phyloP scores from a whole-genome alignment of 2,888 invertebrate species.

The Polydrusus cervinus region DNA sequence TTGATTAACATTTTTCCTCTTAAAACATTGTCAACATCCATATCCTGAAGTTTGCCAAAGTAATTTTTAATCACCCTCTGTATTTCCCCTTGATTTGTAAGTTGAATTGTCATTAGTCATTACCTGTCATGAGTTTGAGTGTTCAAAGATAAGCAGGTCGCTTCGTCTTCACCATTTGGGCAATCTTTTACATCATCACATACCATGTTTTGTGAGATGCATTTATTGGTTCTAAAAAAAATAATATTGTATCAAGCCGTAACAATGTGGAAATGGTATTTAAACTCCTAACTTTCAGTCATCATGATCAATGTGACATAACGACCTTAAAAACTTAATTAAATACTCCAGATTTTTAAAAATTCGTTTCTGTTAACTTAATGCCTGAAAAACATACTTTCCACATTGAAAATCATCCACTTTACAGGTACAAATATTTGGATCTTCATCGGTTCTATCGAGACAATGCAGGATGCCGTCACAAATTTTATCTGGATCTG shows the following conservation, averaged over 20 bases:
- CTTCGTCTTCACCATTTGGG: slow-evolving; percentile 83
- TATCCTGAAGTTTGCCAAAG: too few species aligned
- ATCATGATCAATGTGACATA: too few species aligned
- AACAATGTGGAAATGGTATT: too few species aligned
- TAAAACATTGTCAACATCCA: too few species aligned
- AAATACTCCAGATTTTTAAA: too few species aligned
- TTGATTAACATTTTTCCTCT: too few species aligned
- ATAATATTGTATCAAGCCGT: background rate
- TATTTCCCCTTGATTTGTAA: too few species aligned
- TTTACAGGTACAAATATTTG: slow-evolving; percentile 78
- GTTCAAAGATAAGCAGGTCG: slow-evolving; percentile 75
- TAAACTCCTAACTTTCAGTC: too few species aligned
- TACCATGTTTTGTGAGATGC: slow-evolving; percentile 82
- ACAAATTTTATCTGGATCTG: slow-evolving; percentile 81
- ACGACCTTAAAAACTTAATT: too few species aligned
- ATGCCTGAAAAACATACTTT: slow-evolving; percentile 71
- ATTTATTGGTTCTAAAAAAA: slow-evolving; percentile 71
- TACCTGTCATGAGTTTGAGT: slow-evolving; percentile 57
- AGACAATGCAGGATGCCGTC: slow-evolving; percentile 85
- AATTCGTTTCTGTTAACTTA: too few species aligned
- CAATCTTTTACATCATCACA: slow-evolving; percentile 87
- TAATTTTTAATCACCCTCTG: too few species aligned
- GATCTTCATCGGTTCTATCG: slow-evolving; percentile 85
- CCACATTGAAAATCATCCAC: slow-evolving; percentile 73
- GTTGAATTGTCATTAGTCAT: slow-evolving; percentile 37